Base-by-base conservation (phyloP, 1,140 invertebrate species). In the Trinorchestia longiramus region DNA sequence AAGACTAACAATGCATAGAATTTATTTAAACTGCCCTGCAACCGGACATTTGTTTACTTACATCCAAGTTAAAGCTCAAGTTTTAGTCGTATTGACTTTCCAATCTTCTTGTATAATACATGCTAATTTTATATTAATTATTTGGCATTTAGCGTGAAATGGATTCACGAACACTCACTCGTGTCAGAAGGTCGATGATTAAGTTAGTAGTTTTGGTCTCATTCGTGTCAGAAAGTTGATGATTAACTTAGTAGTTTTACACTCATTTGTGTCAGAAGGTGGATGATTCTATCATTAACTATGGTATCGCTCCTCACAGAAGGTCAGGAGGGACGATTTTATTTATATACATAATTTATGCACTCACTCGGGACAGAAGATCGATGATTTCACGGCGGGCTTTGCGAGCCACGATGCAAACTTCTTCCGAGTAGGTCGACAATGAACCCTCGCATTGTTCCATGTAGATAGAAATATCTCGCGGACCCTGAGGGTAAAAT, bases 361-460 rank as follows among this genome's bases (percentile, higher is more conserved):
- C 19, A 47, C 62, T 96, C 91, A 96, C 96, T 96, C 96, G 95
- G 15, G 96, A 96, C 42, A 96, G 87, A 43, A 96, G 96, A 41
- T 96, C 96, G 40, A 96, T 95, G 87, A 96, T 96, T 36, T 96
- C 96, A 57, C 95, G 96, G 45, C 96, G 96, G 17, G 96, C 96
- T 92, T 96, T 96, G 42, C 96, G 95, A 77, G 96, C 96, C 41
- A 96, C 96, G 47, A 96, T 95, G 87, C 96, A 95, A 45, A 96
- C 95, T 95, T 96, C 96, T 77, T 96, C 96, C 0, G 96, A 96
- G 43, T 96, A 90, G 4, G 96, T 96, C 15, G 96, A 88, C 40
- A 87, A 41, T 28, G 87, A 87, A 43, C 96, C 96, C n/a, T 96
- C 96, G 36, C 43, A 96, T 11, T 96, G 96, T 43, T 96, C 96